Base-by-base conservation (phyloP, 2,113 vertebrate species). In the Mobula hypostoma region DNA sequence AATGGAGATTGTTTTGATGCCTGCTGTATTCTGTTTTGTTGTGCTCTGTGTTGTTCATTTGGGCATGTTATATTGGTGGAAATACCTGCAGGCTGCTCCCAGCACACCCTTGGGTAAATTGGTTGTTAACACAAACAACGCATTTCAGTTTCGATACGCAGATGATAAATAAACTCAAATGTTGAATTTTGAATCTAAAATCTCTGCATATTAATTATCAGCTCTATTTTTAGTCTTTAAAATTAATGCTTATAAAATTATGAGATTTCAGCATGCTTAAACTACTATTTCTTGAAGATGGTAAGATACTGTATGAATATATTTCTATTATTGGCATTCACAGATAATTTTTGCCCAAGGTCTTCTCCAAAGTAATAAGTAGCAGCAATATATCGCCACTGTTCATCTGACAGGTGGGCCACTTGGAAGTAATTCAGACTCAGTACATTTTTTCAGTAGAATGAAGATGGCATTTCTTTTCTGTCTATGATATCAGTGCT, bases 331-430 rank as follows among this genome's bases (percentile, higher is more conserved):
- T 91, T 40, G 17, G 29, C 32, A 1, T 6, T 32, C 17, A 14
- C 21, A 68, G 87, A 87, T 68, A 70, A 36, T 32, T 91, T 91
- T 91, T 91, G 87, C 63, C 87, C 36, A 21, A 91, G 87, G 29
- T 70, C 32, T 11, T 91, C 87, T 68, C 87, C 56, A 91, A 91
- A 70, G 36, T 91, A 32, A 91, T 91, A 68, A 68, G 63, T 36
- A 91, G n/a, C 27, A 36, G 36, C n/a, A 91, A 32, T 32, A 29
- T 36, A n/a, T 61, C 19, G 87, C 14, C 32, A 68, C 29, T 66
- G 66, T 91, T n/a, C 32, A 61, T 61, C 87, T 91, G 87, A 91
- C 87, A 91, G 87, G 87, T 91, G 56, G 29, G 61, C 61, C 87
- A 12, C 87, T 66, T 36, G 87, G 87, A 58, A 90, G 21, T 90